Evolutionary conservation across 2,888 invertebrate genomes (phyloP), one percentile per base, ranked within the genome.

Genomic region (Acrobasis suavella): DNA sequence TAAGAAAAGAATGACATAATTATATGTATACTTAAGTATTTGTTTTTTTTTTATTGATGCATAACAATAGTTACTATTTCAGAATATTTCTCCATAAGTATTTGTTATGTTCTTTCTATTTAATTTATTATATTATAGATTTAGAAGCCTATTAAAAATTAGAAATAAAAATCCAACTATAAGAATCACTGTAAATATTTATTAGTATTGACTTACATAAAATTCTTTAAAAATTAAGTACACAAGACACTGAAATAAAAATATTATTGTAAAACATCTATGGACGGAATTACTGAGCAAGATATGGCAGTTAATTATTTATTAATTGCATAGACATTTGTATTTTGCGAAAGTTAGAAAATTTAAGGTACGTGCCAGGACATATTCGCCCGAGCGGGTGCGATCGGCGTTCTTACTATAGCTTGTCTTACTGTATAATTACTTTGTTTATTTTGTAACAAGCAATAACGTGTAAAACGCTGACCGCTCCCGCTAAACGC

Each of bases 161-260:
- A 2, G 46, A 62, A 62, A 61, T 66, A 76, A 70, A 77, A 77
- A 74, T 67, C 63, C 64, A 65, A 32, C 7, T 70, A 60, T 66
- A 69, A 71, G 68, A 75, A 77, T 78, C 80, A 82, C 80, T 85
- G 84, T 84, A 86, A 86, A 86, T 80, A 80, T 84, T 85, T 86
- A 87, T 89, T 89, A 89, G 88, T 87, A 83, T 72, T 80, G 82
- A 82, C 86, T 86, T 87, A 87, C 72, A 82, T 78, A 78, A 73
- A 78, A 73, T 70, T 70, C 72, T 76, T 82, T 81, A 80, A 78
- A 77, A 78, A 75, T 73, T 75, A 76, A 74, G 73, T 75, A 77
- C 68, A 75, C 72, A 74, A 73, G 75, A 77, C 68, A 75, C 72
- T 74, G 62, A 50, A 55, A 16, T 62, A 49, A 46, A 54, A 64